Base-by-base conservation (phyloP, 2,113 vertebrate species). In the Sceloporus tristichus region DNA sequence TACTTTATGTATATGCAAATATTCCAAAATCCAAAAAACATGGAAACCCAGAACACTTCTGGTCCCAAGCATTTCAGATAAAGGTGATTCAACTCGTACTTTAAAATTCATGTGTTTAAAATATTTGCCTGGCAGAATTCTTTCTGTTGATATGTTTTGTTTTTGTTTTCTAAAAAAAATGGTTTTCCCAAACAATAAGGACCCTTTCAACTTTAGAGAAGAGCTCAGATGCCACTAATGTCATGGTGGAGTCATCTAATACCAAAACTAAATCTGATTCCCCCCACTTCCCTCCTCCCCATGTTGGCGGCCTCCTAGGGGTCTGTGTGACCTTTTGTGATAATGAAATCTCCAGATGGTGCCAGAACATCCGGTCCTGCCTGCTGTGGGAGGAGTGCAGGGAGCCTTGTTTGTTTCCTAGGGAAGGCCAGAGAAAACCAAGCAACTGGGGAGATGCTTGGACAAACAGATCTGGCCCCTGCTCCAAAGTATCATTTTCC, bases 341-440 rank as follows among this genome's bases (percentile, higher is more conserved):
- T 97, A 97, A 98, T 97, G 97, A 96, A 96, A 97, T 97, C 95
- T 95, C 94, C 96, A 96, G 96, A 95, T 97, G 96, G 92, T 93
- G 96, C 95, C 95, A 92, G 92, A 95, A 95, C 96, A 96, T 93
- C 87, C 92, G 87, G 34, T 94, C 40, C 2, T 74, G 54, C 38
- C 56, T 87, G 75, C 79, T 88, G 65, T 59, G 74, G 23, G 71
- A 71, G 85, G 84, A 77, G 84, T 82, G 75, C 48, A 0, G 3
- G 40, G 38, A 56, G 27, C 53, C 79, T 76, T 82, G 59, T 86
- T 86, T 84, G 11, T 88, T 77, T 40, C 85, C 38, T 40, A 80
- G 9, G 68, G 76, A 66, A 62, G 14, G 65, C 79, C 34, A 79
- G 53, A 59, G 62, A 78, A 74, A 84, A 53, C 42, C 74, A 78